Percentiles rank a stretch among this genome's conserved stretches.
phyloP scores from a whole-genome alignment of 2,888 invertebrate species.

The Coenonympha glycerion region DNA sequence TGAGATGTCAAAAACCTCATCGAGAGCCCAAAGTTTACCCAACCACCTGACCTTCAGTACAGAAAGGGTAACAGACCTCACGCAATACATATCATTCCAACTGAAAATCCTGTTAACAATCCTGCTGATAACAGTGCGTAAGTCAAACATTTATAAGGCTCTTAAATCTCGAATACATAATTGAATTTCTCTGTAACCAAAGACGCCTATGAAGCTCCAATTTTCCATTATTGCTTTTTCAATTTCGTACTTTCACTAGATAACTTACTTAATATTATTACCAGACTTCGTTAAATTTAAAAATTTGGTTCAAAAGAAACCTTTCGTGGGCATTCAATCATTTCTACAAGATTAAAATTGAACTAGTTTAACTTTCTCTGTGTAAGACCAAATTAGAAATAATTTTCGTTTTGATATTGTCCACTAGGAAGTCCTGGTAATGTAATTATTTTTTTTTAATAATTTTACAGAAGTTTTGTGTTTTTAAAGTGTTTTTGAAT shows the following conservation, averaged over 20 bases:
- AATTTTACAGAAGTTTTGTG: no score
- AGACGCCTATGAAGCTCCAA: slow-evolving; percentile 13
- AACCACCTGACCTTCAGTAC: not conserved
- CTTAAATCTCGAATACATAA: slow-evolving; percentile 10
- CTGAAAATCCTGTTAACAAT: slow-evolving; percentile 2
- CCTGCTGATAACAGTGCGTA: not conserved
- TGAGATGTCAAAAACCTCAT: no score
- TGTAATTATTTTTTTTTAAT: no score
- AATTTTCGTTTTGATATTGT: no score
- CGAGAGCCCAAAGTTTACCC: not conserved
- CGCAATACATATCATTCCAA: not conserved
- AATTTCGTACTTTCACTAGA: not conserved
- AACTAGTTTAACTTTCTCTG: not conserved
- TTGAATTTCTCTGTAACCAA: slow-evolving; percentile 7
- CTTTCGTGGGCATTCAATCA: not conserved
- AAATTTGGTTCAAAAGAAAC: not conserved
- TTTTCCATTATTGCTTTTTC: slow-evolving; percentile 4
- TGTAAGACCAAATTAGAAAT: not conserved
- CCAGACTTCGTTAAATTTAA: not conserved
- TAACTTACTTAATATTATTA: not conserved
- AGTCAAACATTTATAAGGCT: slow-evolving; percentile 12
- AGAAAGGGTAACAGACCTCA: slow-evolving; percentile 1
- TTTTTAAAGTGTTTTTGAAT: no score
- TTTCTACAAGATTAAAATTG: not conserved
- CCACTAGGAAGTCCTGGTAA: no score